Evolutionary conservation across 2,113 vertebrate genomes (phyloP), one percentile per base, ranked within the genome.

Genomic region (Oncorhynchus masou): DNA sequence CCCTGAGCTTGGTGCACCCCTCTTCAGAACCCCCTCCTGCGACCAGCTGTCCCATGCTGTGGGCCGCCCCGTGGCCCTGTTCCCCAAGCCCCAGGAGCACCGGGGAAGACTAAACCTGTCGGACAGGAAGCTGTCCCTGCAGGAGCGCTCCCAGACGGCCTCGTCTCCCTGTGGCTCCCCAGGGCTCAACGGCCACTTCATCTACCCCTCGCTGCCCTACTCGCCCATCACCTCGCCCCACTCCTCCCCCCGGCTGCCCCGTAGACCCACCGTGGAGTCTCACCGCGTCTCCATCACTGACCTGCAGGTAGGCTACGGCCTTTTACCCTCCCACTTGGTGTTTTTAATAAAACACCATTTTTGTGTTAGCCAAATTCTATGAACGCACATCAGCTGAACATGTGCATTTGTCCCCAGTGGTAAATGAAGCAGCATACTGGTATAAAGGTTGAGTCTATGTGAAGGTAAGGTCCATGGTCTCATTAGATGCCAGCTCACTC

Each of bases 281-380:
- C 96, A 98, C 91, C 92, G 96, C 0, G 98, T 99, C 71, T 99
- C 97, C 74, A 98, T 99, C 93, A 98, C 95, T 0, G 97, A 98
- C 65, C 88, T 98, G 76, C 96, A 98, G 96, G 97, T 97, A 91
- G 64, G 90, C 13, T n/a, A 13, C 20, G 45, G n/a, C 5, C 60
- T n/a, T 25, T 64, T 25, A 68, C 67, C 12, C 67, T 69, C 31
- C 5, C 8, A 20, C 39, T 12, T 45, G 39, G 39, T 45, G 9
- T 45, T 45, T 45, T 9, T 9, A 45, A 45, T 45, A 45, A 45
- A 45, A 45, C 39, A 45, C 34, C 0, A 62, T 34, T 8, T 62
- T n/a, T n/a, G 59, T 62, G 2, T 57, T 57, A 20, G 54, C 59
- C 20, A 62, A n/a, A 62, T 54, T 49, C 27, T 22, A 39, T 29